Percentiles rank a stretch among this genome's conserved stretches.
These are phyloP conservation scores for Stichodactyla helianthus DNA, from an alignment of 64 coral and sea anemone species.

Conservation along the genomic window DNA sequence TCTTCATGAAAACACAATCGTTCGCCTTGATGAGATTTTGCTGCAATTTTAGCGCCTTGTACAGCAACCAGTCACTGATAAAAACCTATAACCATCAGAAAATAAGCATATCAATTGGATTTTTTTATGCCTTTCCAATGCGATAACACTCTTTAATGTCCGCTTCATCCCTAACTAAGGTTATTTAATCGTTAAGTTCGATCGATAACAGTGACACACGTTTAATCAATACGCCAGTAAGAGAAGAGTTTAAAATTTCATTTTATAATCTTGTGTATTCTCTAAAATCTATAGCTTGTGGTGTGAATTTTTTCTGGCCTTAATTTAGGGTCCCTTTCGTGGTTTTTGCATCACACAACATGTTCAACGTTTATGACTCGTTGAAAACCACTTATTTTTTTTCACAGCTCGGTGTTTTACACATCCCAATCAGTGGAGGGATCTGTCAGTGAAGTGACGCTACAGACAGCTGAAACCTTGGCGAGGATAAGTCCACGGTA, in stretches of 20 bases:
- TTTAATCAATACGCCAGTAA: constrained; percentile 12
- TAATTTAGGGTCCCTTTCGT: neutral
- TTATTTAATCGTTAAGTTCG: constrained; percentile 9
- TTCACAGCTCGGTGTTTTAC: neutral
- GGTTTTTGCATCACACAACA: neutral
- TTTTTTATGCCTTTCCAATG: constrained; percentile 14
- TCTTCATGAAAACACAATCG: neutral
- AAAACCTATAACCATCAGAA: neutral
- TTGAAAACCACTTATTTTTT: constrained; percentile 15
- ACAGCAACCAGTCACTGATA: neutral
- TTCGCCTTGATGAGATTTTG: neutral
- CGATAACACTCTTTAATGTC: neutral
- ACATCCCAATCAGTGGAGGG: neutral
- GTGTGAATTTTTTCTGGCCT: neutral
- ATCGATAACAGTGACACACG: constrained; percentile 12
- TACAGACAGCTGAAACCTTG: constrained; percentile 3
- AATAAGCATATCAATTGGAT: neutral
- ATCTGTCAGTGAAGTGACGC: constrained; percentile 5
- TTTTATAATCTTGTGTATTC: constrained; percentile 12
- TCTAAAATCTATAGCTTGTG: constrained; percentile 3
- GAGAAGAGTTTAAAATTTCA: constrained; percentile 7
- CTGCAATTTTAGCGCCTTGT: neutral
- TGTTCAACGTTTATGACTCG: neutral
- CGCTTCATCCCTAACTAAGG: constrained; percentile 3
- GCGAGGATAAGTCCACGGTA: neutral